Evolutionary conservation across 1,140 invertebrate genomes (phyloP).

Genomic region (Notospermus geniculatus): DNA sequence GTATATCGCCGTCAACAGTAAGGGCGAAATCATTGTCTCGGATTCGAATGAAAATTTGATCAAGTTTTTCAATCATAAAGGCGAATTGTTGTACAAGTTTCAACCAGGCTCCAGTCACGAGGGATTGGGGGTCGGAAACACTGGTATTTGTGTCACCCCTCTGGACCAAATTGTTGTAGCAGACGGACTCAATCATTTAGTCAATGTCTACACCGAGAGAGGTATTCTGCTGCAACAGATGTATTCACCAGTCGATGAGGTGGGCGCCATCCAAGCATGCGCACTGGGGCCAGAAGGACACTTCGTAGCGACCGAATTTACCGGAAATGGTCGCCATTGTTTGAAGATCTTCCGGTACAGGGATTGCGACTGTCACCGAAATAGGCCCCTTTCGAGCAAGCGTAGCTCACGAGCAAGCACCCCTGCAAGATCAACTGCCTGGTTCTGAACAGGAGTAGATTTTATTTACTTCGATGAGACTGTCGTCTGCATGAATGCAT

Average conservation of each 20-base stretch:
- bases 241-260: conserved; percentile 37
- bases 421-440: no score
- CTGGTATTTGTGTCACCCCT: conserved; percentile 32
- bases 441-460: no score
- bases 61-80: conserved; percentile 37
- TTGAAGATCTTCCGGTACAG: conserved; percentile 49
- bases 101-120: conserved; percentile 25
- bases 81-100: conserved; percentile 35
- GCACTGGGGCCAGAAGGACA: conserved; percentile 48
- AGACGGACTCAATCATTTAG: conserved; percentile 45
- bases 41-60: conserved; percentile 32
- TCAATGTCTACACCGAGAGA: conserved; percentile 38
- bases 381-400: conserved; percentile 38
- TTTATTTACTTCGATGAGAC: no score
- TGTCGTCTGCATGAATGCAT: no score
- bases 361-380: conserved; percentile 42
- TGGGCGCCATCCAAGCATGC: conserved; percentile 38
- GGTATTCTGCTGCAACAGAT: conserved; percentile 37
- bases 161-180: conserved; percentile 36
- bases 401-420: conserved; percentile 6
- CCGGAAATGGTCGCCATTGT: conserved; percentile 40
- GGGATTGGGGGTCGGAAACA: conserved; percentile 34
- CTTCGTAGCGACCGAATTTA: conserved; percentile 41
- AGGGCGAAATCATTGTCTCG: conserved; percentile 39
- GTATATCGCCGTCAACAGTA: conserved; percentile 36